Conservation (phyloP, 2,888 invertebrate genomes). For the Ophion ventricosus region DNA sequence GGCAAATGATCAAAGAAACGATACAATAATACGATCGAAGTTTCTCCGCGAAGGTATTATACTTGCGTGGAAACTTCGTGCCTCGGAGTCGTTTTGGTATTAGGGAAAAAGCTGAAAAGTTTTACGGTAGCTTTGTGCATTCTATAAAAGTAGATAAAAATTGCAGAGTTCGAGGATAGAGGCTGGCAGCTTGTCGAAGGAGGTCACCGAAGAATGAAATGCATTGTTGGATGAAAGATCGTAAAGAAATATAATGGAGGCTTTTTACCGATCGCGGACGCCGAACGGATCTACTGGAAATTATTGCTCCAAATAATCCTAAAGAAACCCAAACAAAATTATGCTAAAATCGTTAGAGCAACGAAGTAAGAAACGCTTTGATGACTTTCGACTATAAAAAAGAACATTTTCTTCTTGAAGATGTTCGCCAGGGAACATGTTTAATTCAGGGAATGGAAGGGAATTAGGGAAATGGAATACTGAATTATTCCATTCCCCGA, state of each 20-base stretch:
- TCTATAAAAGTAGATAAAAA: background rate
- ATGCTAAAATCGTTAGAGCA: background rate
- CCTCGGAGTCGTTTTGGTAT: background rate
- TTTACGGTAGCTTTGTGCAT: slow-evolving; percentile 7
- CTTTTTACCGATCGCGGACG: background rate
- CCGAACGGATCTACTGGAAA: background rate
- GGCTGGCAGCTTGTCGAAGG: slow-evolving; percentile 41
- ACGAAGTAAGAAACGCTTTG: slow-evolving; percentile 5
- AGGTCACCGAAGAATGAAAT: slow-evolving; percentile 39
- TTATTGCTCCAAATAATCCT: background rate
- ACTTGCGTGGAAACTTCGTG: background rate
- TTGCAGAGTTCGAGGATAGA: slow-evolving; percentile 28
- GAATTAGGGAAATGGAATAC: too few species aligned
- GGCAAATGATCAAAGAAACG: slow-evolving; percentile 13
- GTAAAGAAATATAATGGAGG: background rate
- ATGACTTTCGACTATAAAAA: slow-evolving; percentile 50
- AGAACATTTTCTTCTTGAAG: slow-evolving; percentile 39
- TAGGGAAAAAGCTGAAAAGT: slow-evolving; percentile 9
- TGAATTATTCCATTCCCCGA: too few species aligned
- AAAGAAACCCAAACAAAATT: background rate
- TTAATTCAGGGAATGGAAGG: too few species aligned
- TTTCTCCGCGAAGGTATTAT: background rate
- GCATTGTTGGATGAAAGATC: slow-evolving; percentile 24
- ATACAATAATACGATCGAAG: slow-evolving; percentile 7
- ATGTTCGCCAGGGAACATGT: slow-evolving; percentile 53